Evolutionary conservation across 1,140 invertebrate genomes (phyloP), one percentile per base, ranked within the genome.

Genomic region (Papilio xuthus): DNA sequence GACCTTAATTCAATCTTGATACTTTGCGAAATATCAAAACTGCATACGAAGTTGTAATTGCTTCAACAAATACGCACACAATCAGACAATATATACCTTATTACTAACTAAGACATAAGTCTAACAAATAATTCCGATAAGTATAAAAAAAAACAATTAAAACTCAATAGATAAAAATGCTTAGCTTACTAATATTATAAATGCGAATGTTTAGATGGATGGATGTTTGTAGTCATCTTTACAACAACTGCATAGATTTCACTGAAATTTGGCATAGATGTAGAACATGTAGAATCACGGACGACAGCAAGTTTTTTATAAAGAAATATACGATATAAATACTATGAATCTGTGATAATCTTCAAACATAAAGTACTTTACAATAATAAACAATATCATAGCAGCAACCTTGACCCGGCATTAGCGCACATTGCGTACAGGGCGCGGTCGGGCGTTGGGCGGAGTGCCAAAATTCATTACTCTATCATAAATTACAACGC

Each of bases 1-100:
- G 70, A 72, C 70, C 70, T 42, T 42, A 18, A 10, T 70, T 26
- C 67, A 42, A 42, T 8, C 37, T 60, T 72, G 70, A 42, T 37
- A 37, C 32, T 41, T 12, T 72, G 70, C 41, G 28, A 72, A 47
- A 44, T 32, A 67, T 28, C 70, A 72, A 42, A 72, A 41, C 32
- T 41, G 41, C 70, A 23, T 60, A 60, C 50, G 50, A 53, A 20
- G 50, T 26, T 60, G 13, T n/a, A 53, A 60, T 60, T 60, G 23
- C 20, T 60, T 60, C 20, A 60, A 60, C 56, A 26, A 60, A 60
- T 60, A 60, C 56, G 56, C 9, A 20, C 23, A 60, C 56, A 18
- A 20, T 60, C 9, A 13, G 9, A 18, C 18, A 10, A 23, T 60
- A 15, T 60, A 13, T 28, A 26, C 56, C 4, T 12, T 20, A 12